A percentile compares a stretch with the other conserved stretches of the same genome.
Conservation (phyloP, 2,797 vertebrate species). For the Sphenodon punctatus region DNA sequence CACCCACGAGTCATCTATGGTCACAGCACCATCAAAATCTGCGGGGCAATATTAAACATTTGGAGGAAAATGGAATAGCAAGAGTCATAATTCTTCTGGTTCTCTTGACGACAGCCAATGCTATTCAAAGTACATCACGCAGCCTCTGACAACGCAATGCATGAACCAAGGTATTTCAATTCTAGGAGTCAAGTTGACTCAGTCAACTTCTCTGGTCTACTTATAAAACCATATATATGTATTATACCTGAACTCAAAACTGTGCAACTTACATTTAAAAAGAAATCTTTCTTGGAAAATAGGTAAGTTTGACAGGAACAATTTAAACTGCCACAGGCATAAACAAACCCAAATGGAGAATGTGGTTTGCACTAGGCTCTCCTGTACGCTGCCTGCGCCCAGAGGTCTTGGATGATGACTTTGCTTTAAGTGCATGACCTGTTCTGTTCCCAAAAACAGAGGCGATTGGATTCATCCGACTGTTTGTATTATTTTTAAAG, state of each 20-base stretch:
- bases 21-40: neutral
- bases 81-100: neutral
- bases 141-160: neutral
- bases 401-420: slow-evolving; percentile 30
- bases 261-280: slow-evolving; percentile 29
- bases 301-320: slow-evolving; percentile 56
- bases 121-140: neutral
- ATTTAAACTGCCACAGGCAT: slow-evolving; percentile 62
- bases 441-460: neutral
- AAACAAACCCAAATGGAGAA: slow-evolving; percentile 60
- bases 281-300: slow-evolving; percentile 50
- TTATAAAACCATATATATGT: slow-evolving; percentile 3
- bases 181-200: no score
- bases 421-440: neutral
- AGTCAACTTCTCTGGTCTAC: slow-evolving; percentile 31
- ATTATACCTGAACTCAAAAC: neutral
- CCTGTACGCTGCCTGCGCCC: slow-evolving; percentile 7
- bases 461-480: neutral
- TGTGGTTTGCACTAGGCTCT: slow-evolving; percentile 48
- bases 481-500: neutral
- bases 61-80: slow-evolving; percentile 1
- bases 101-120: neutral
- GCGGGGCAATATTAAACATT: neutral
- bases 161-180: slow-evolving; percentile 21
- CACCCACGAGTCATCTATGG: no score